A percentile compares a stretch with the other conserved stretches of the same genome.
Conservation (phyloP, 2,113 vertebrate species). For the Hippocampus zosterae region DNA sequence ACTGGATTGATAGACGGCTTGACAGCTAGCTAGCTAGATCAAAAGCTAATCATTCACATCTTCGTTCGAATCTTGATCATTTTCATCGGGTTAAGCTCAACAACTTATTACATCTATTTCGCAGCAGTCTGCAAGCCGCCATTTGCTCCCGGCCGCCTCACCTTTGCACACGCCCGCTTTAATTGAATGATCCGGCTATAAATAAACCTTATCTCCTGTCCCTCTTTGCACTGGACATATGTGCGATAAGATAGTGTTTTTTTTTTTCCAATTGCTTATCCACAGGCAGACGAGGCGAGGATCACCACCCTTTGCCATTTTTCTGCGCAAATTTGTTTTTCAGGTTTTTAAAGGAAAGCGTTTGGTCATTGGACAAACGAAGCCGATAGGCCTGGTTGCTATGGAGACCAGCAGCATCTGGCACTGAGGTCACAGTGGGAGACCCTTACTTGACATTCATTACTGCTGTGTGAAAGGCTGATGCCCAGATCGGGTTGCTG, state of each 20-base stretch:
- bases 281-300: not conserved
- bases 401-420: not conserved
- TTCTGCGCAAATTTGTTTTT: not conserved
- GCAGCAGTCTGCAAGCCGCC: not conserved
- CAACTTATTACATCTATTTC: not conserved
- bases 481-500: not conserved
- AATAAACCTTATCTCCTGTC: conserved; percentile 6
- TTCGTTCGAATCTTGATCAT: not conserved
- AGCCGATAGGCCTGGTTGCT: not conserved
- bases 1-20: no score
- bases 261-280: not conserved
- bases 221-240: conserved; percentile 7
- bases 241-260: not conserved
- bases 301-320: not conserved
- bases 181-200: conserved; percentile 4
- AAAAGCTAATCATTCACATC: not conserved
- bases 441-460: not conserved
- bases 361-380: not conserved
- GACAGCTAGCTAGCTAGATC: no score
- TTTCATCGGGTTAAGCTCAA: not conserved
- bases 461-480: not conserved
- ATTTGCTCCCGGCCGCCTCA: not conserved
- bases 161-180: not conserved
- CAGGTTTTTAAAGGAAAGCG: not conserved
- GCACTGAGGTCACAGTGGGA: not conserved